Conservation (phyloP, 2,113 vertebrate genomes). For the Pachycephala philippinensis region DNA sequence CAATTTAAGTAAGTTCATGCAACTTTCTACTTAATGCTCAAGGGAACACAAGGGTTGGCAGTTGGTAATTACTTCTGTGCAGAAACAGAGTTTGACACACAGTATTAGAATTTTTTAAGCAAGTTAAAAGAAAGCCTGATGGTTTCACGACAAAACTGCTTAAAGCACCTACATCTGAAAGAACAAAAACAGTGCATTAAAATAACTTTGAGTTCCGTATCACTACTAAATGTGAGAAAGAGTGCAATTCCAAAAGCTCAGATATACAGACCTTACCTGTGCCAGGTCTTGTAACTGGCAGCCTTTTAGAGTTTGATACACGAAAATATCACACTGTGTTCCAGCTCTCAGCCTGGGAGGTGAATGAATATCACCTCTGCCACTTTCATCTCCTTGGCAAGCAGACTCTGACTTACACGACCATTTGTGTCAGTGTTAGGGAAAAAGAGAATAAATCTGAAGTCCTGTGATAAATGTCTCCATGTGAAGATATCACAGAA, state of each 20-base stretch:
- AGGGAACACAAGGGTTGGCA: constrained; percentile 29
- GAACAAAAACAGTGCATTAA: background rate
- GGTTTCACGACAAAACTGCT: background rate
- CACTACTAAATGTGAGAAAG: background rate
- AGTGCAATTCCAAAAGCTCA: background rate
- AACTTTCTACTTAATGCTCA: constrained; percentile 22
- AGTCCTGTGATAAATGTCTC: background rate
- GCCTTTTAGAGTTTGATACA: background rate
- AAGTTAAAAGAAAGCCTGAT: constrained; percentile 21
- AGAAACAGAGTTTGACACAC: constrained; percentile 22
- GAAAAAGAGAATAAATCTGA: background rate
- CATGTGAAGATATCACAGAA: background rate
- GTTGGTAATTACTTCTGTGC: constrained; percentile 30
- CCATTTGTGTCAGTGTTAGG: background rate
- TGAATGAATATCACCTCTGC: background rate
- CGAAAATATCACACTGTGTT: fast-evolving
- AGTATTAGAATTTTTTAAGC: background rate
- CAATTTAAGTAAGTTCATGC: constrained; percentile 2
- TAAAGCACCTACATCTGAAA: background rate
- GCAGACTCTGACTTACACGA: background rate
- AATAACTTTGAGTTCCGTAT: background rate
- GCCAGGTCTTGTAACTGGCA: background rate
- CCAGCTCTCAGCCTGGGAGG: background rate
- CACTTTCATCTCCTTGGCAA: background rate
- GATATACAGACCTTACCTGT: background rate